Base-by-base conservation (phyloP, 1,140 invertebrate genomes). In the Heterodera carotae region DNA sequence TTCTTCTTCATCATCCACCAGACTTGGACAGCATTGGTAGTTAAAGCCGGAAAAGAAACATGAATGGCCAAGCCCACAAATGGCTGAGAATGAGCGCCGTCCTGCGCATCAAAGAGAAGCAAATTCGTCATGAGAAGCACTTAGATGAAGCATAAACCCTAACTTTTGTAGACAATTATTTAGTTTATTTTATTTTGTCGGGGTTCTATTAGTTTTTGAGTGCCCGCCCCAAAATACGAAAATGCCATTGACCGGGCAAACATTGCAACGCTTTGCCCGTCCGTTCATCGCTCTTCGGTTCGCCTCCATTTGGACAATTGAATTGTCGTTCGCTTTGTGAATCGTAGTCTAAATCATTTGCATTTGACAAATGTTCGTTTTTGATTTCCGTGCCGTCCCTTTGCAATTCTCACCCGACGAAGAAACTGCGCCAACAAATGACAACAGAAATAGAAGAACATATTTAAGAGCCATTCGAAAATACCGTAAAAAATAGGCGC, bases 21-120 rank as follows among this genome's bases (percentile, higher is more conserved):
- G 62, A 15, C 70, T 78, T 56, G 82, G 82, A 18, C 82, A 83
- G 62, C 82, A 83, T 18, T 77, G 80, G 43, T 83, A 83, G 62
- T 83, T 83, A 56, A 82, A 85, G 12, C 82, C 82, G 27, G 82
- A 83, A 48, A 83, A 83, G 56, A 78, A 83, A 48, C 83, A 83
- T 18, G 76, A 76, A 48, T 83, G 81, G 12, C 76, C 77, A 64
- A 53, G 60, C 18, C 82, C 82, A 48, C 82, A 83, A 43, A 85
- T 62, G 25, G 39, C 64, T 33, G 79, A 48, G 10, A 82, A 81
- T 25, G 81, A 67, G 60, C 82, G 80, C 18, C 81, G 82, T 84
- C 64, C 39, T 62, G 59, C 27, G 59, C 2, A 3, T n/a, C n/a
- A n/a, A n/a, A 33, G 6, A 29, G 56, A 29, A 18, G n/a, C 25